These are phyloP conservation scores for Benitochromis conjunctus DNA, from an alignment of 2,113 vertebrate genomes.

Conservation along the genomic window DNA sequence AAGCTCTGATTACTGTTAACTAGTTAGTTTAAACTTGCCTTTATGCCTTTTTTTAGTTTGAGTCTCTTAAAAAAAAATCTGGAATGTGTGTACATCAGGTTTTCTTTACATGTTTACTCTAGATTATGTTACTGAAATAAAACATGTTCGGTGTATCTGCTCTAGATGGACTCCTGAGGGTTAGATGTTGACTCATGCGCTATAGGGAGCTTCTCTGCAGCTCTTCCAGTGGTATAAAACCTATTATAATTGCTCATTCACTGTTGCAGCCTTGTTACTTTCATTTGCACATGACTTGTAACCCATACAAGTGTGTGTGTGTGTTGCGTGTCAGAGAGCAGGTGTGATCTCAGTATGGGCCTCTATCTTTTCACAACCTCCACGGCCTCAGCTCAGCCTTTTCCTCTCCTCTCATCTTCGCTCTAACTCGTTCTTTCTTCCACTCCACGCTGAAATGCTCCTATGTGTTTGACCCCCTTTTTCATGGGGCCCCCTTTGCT, in stretches of 20 bases:
- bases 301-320: slow-evolving; percentile 2
- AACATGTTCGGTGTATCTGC: background rate
- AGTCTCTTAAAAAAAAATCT: background rate
- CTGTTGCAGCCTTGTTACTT: background rate
- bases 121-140: background rate
- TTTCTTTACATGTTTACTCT: background rate
- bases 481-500: slow-evolving; percentile 54
- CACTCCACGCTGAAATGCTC: slow-evolving; percentile 54
- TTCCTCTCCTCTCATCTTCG: slow-evolving; percentile 53
- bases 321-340: slow-evolving; percentile 37
- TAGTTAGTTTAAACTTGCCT: background rate
- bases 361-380: slow-evolving; percentile 54
- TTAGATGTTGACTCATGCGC: background rate
- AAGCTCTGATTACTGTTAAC: background rate
- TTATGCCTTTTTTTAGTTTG: background rate
- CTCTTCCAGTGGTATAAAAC: background rate
- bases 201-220: background rate
- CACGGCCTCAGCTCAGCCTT: slow-evolving; percentile 25
- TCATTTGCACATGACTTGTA: slow-evolving; percentile 25
- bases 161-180: background rate
- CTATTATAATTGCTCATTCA: slow-evolving; percentile 4
- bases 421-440: slow-evolving; percentile 53
- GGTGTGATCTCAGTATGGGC: slow-evolving; percentile 56
- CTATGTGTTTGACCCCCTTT: slow-evolving; percentile 61
- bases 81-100: background rate